phyloP scores from a whole-genome alignment of 2,888 invertebrate species.

The Harpalus rubripes region DNA sequence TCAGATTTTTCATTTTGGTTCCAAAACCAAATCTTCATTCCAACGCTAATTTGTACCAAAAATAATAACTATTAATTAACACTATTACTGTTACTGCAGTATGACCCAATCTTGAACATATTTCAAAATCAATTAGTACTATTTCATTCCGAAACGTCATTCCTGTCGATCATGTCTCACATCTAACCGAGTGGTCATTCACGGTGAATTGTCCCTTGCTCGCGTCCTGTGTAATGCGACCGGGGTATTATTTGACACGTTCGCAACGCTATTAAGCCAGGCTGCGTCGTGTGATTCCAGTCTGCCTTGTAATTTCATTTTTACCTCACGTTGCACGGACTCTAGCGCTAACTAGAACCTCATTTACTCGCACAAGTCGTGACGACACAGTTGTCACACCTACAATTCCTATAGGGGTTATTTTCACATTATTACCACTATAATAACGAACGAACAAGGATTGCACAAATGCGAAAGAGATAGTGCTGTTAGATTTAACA shows the following conservation, averaged over 20 bases:
- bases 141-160: too few species aligned
- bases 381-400: conserved; percentile 41
- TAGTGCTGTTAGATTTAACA: too few species aligned
- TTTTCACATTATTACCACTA: background rate
- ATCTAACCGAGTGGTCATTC: conserved; percentile 5
- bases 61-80: too few species aligned
- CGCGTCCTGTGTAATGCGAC: conserved; percentile 31
- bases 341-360: conserved; percentile 41
- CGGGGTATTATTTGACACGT: conserved; percentile 44
- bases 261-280: conserved; percentile 26
- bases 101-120: too few species aligned
- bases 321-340: conserved; percentile 50
- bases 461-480: background rate
- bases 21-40: too few species aligned
- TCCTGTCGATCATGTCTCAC: too few species aligned
- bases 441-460: background rate
- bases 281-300: conserved; percentile 43
- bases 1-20: too few species aligned
- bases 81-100: too few species aligned
- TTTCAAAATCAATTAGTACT: too few species aligned
- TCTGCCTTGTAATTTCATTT: conserved; percentile 52
- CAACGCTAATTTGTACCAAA: too few species aligned
- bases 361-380: conserved; percentile 40
- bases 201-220: conserved; percentile 44
- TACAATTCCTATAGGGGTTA: background rate